Percentiles rank a stretch among this genome's conserved stretches.
These are phyloP conservation scores for Tetranychus truncatus DNA, from an alignment of 2,888 invertebrate species.

Conservation along the genomic window DNA sequence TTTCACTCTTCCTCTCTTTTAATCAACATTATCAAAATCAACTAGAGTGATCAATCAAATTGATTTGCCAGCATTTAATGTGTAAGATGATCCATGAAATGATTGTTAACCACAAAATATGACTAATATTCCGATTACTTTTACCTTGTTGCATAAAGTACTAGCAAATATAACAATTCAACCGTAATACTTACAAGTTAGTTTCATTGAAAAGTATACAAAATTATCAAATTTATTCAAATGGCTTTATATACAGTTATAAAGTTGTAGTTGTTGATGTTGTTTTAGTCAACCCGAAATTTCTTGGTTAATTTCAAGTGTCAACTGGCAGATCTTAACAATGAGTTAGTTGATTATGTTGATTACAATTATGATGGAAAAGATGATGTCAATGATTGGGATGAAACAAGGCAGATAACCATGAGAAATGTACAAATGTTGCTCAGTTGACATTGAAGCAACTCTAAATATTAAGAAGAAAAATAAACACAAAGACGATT, in stretches of 20 bases:
- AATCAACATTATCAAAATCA: not conserved
- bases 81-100: not conserved
- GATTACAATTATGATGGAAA: not conserved
- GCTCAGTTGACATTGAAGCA: not conserved
- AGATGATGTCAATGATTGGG: not conserved
- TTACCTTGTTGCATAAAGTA: too few species aligned
- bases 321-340: not conserved
- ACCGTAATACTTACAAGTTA: too few species aligned
- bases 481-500: not conserved
- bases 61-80: not conserved
- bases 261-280: too few species aligned
- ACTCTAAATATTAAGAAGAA: not conserved
- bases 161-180: too few species aligned
- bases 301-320: not conserved
- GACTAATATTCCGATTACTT: too few species aligned
- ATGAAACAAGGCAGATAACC: not conserved
- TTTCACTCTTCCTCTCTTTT: not conserved
- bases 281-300: too few species aligned
- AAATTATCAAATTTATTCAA: too few species aligned
- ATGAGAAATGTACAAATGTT: not conserved
- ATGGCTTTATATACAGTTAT: too few species aligned
- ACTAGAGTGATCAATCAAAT: not conserved
- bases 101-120: too few species aligned
- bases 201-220: too few species aligned
- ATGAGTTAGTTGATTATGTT: not conserved